Evolutionary conservation across 2,113 vertebrate species (phyloP).

Genomic region (Trichechus manatus): DNA sequence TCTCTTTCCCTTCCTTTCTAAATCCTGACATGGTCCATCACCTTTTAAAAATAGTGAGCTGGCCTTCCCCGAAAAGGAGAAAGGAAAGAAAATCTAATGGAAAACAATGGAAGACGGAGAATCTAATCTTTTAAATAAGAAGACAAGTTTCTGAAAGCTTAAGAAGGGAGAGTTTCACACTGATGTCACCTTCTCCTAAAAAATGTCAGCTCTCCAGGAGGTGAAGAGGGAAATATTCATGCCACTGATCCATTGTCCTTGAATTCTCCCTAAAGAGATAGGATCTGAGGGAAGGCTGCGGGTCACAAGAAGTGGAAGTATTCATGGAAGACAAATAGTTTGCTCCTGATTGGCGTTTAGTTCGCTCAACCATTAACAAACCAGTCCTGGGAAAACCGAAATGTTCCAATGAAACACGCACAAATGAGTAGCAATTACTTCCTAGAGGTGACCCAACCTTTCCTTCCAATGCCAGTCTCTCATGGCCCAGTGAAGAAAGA

Average conservation of each 20-base stretch:
- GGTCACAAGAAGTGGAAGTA: slow-evolving; percentile 63
- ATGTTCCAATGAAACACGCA: background rate
- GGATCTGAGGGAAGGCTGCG: slow-evolving; percentile 75
- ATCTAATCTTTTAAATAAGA: slow-evolving; percentile 95
- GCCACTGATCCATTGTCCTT: slow-evolving; percentile 78
- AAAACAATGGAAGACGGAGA: slow-evolving; percentile 91
- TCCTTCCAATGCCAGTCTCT: background rate
- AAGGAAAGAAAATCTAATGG: slow-evolving; percentile 90
- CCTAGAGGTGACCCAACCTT: background rate
- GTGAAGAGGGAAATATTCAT: slow-evolving; percentile 85
- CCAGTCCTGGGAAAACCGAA: slow-evolving; percentile 60
- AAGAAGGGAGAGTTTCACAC: slow-evolving; percentile 90
- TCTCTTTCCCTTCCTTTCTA: slow-evolving; percentile 91
- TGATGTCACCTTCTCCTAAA: slow-evolving; percentile 93
- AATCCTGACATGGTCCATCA: slow-evolving; percentile 94
- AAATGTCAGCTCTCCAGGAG: slow-evolving; percentile 82
- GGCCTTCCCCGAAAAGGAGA: slow-evolving; percentile 85
- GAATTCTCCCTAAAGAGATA: slow-evolving; percentile 80
- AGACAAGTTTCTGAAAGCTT: slow-evolving; percentile 91
- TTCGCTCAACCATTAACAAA: slow-evolving; percentile 30
- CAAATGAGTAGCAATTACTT: background rate
- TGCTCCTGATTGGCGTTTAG: slow-evolving; percentile 52
- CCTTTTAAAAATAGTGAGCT: slow-evolving; percentile 93
- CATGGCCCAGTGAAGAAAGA: background rate
- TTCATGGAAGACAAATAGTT: slow-evolving; percentile 70